These are phyloP conservation scores for Hippoglossus stenolepis DNA, from an alignment of 2,113 vertebrate species.

Conservation along the genomic window DNA sequence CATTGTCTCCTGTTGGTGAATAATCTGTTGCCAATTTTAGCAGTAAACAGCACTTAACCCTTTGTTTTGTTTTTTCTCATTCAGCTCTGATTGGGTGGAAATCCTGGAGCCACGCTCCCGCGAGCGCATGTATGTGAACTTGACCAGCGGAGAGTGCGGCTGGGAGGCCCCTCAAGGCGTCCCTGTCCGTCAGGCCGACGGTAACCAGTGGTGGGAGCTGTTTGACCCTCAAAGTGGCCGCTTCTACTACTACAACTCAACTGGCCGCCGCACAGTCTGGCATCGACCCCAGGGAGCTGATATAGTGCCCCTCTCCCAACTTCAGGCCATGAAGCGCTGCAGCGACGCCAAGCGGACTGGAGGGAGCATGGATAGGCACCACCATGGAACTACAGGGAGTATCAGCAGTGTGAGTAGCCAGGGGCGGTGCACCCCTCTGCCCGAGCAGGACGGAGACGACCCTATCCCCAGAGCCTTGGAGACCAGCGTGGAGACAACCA, in stretches of 20 bases:
- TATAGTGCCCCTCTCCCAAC: constrained; percentile 90
- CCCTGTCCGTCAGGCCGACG: constrained; percentile 86
- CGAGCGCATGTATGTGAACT: constrained; percentile 91
- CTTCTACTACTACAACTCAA: constrained; percentile 93
- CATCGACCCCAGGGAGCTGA: constrained; percentile 90
- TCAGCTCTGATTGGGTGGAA: constrained; percentile 92
- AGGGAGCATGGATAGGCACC: constrained; percentile 64
- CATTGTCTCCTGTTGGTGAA: constrained; percentile 5
- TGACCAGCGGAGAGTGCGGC: constrained; percentile 88
- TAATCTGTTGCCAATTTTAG: constrained; percentile 24
- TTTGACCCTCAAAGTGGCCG: constrained; percentile 89
- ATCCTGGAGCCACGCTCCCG: constrained; percentile 91
- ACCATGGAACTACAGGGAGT: constrained; percentile 66
- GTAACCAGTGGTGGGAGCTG: constrained; percentile 94
- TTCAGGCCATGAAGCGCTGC: constrained; percentile 89
- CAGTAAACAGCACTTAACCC: not conserved
- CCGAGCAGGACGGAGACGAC: constrained; percentile 60
- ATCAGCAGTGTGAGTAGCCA: constrained; percentile 70
- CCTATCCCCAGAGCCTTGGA: constrained; percentile 51
- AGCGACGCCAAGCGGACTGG: constrained; percentile 75
- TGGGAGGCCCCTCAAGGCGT: constrained; percentile 87
- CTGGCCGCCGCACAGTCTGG: constrained; percentile 88
- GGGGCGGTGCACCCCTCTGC: constrained; percentile 65
- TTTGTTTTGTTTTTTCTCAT: constrained; percentile 29
- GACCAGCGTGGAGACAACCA: constrained; percentile 48